phyloP scores from a whole-genome alignment of 2,888 invertebrate species.

The Trissoscelio sp. region DNA sequence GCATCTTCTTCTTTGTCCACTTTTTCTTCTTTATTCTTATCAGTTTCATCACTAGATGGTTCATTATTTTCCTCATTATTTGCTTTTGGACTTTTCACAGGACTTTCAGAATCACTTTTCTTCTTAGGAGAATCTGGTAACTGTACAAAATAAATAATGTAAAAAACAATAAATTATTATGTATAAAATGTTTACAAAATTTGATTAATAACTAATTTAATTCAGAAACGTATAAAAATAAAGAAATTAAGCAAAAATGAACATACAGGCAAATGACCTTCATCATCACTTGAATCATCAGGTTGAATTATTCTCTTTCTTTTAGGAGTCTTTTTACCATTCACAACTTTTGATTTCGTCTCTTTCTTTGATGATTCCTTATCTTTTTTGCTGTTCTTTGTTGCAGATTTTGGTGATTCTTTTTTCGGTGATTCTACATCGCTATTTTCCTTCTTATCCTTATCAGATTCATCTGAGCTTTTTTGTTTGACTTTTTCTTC shows the following conservation, averaged over 20 bases:
- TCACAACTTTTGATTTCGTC: background rate
- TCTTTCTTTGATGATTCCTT: slow-evolving; percentile 9
- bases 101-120: slow-evolving; percentile 12
- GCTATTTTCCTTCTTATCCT: background rate
- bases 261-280: slow-evolving; percentile 72
- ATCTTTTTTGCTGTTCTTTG: slow-evolving; percentile 4
- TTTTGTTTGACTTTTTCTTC: background rate
- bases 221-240: no score
- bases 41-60: slow-evolving; percentile 7
- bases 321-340: slow-evolving; percentile 46
- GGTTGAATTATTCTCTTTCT: slow-evolving; percentile 57
- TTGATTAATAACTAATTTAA: no score
- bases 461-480: background rate
- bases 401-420: slow-evolving; percentile 1
- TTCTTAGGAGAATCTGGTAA: slow-evolving; percentile 57
- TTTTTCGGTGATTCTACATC: background rate
- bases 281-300: slow-evolving; percentile 81
- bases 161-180: no score
- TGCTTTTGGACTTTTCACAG: slow-evolving; percentile 18
- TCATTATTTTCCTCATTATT: slow-evolving; percentile 10
- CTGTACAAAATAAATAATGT: slow-evolving; percentile 46
- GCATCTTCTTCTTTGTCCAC: slow-evolving; percentile 9
- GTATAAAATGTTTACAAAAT: no score
- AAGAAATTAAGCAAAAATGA: background rate
- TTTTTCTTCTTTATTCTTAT: slow-evolving; percentile 8